A percentile compares a stretch with the other conserved stretches of the same genome.
phyloP scores from a whole-genome alignment of 2,888 invertebrate species.

The Zaprionus lineosus region DNA sequence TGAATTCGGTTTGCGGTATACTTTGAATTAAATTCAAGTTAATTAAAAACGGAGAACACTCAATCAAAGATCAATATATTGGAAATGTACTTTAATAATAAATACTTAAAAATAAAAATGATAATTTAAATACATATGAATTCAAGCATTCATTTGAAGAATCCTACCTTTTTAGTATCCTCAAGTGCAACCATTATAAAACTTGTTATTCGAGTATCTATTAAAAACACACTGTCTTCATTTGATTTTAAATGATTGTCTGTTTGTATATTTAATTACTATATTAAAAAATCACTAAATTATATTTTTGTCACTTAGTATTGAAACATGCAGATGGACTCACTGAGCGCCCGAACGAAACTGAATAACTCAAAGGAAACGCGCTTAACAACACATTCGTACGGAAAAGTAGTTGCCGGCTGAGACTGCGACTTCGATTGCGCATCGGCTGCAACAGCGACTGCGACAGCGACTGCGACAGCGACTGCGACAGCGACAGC shows the following conservation, averaged over 20 bases:
- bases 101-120: no score
- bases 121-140: no score
- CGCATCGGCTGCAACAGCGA: constrained; percentile 28
- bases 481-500: not conserved
- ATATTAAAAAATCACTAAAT: not conserved
- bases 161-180: constrained; percentile 55
- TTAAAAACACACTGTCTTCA: no score
- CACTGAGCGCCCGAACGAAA: constrained; percentile 67
- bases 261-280: not conserved
- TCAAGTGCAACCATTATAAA: constrained; percentile 62
- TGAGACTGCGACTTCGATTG: constrained; percentile 29
- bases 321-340: constrained; percentile 52
- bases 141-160: not conserved
- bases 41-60: no score
- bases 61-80: no score
- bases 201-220: no score
- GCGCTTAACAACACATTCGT: constrained; percentile 60
- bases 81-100: no score
- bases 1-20: no score
- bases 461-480: constrained; percentile 17
- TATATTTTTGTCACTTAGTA: constrained; percentile 16
- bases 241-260: no score
- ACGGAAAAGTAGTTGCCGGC: no score
- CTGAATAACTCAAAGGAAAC: constrained; percentile 77
- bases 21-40: no score